Conservation (phyloP, 92 coral and sea anemone species). For the Epizoanthus ramosus region DNA sequence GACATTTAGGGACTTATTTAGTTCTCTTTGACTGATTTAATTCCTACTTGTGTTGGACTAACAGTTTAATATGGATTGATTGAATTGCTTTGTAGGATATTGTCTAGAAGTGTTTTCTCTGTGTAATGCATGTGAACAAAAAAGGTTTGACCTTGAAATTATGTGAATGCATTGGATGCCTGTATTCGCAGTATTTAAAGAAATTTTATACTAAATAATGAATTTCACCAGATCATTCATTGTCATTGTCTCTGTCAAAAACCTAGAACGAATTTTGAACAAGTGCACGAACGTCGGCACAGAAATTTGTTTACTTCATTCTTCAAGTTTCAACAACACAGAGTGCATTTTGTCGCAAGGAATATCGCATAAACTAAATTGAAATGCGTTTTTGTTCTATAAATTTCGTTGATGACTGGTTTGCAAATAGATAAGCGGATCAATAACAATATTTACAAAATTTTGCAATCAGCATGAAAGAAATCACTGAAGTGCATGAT, state of each 20-base stretch:
- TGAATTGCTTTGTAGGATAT: conserved; percentile 7
- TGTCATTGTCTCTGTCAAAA: too few species aligned
- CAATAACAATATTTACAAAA: conserved; percentile 8
- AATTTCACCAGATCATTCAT: too few species aligned
- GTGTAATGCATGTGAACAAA: too few species aligned
- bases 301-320: conserved; percentile 22
- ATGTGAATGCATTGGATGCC: too few species aligned
- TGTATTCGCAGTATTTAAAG: too few species aligned
- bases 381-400: conserved; percentile 24
- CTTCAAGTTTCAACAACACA: conserved; percentile 27
- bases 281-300: conserved; percentile 27
- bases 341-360: conserved; percentile 32
- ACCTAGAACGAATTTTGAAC: conserved; percentile 17
- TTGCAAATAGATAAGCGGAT: conserved; percentile 14
- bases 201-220: too few species aligned
- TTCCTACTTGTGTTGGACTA: conserved; percentile 17
- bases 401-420: conserved; percentile 8
- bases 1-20: conserved; percentile 16
- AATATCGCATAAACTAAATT: conserved; percentile 23
- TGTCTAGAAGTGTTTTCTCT: background rate
- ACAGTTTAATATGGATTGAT: conserved; percentile 30
- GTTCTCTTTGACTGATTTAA: conserved; percentile 23
- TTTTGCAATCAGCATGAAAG: background rate
- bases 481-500: background rate
- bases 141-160: too few species aligned